Percentiles rank a stretch among this genome's conserved stretches.
phyloP scores from a whole-genome alignment of 2,113 vertebrate genomes.

The Isurus oxyrinchus region DNA sequence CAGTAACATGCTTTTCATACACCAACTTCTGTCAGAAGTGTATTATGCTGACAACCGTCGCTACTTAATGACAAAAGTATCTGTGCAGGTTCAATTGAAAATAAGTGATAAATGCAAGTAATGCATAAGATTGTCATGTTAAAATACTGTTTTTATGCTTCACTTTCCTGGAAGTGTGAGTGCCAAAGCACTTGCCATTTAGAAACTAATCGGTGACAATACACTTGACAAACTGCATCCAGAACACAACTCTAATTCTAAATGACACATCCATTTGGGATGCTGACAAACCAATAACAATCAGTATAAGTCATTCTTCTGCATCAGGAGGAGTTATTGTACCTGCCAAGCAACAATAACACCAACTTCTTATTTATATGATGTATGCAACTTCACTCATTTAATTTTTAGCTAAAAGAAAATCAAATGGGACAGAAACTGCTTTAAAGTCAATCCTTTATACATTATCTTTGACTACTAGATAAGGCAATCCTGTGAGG shows the following conservation, averaged over 20 bases:
- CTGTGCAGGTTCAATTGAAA: background rate
- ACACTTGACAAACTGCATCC: background rate
- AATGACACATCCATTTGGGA: slow-evolving; percentile 11
- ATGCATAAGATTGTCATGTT: background rate
- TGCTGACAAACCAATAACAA: background rate
- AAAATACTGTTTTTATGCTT: background rate
- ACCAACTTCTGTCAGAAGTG: background rate
- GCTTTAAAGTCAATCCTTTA: background rate
- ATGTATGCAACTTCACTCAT: background rate
- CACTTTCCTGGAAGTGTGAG: background rate
- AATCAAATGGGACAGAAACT: background rate
- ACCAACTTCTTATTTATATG: background rate
- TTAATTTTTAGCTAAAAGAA: background rate
- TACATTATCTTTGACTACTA: background rate
- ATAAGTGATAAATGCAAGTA: background rate
- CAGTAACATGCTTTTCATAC: background rate
- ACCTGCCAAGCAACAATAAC: background rate
- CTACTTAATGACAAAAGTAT: background rate
- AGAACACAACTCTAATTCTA: slow-evolving; percentile 1
- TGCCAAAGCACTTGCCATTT: background rate
- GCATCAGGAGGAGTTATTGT: background rate
- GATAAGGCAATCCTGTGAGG: background rate
- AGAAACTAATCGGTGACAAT: background rate
- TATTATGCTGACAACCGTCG: background rate
- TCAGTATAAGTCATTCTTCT: background rate